These are phyloP conservation scores for Alosa sapidissima DNA, from an alignment of 2,797 vertebrate species.

Conservation along the genomic window DNA sequence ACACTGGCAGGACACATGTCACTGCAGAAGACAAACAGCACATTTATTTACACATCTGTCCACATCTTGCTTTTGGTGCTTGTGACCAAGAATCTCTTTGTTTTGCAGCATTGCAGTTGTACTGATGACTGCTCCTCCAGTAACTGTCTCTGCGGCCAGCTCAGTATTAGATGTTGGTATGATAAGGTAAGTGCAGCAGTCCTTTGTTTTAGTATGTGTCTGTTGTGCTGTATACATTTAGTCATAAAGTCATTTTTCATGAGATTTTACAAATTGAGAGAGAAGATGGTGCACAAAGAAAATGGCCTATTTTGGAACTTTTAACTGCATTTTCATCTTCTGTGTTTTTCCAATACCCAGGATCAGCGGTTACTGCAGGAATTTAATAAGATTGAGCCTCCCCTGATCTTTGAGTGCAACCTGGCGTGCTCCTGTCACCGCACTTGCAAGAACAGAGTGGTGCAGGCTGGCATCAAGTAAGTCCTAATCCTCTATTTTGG, in stretches of 20 bases:
- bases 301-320: not conserved
- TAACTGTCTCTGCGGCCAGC: slow-evolving; percentile 93
- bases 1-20: too few species aligned
- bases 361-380: slow-evolving; percentile 90
- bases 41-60: too few species aligned
- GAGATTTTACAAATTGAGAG: not conserved
- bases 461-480: slow-evolving; percentile 91
- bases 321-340: not conserved
- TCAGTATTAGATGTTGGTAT: slow-evolving; percentile 97
- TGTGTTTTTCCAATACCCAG: slow-evolving; percentile 56
- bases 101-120: slow-evolving; percentile 84
- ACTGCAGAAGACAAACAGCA: too few species aligned
- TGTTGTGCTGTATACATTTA: not conserved
- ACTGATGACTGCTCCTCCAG: slow-evolving; percentile 90
- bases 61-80: too few species aligned
- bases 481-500: slow-evolving; percentile 18
- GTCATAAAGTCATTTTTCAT: too few species aligned
- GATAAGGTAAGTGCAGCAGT: slow-evolving; percentile 79
- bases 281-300: not conserved
- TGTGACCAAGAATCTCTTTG: slow-evolving; percentile 5
- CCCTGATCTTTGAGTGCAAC: slow-evolving; percentile 93
- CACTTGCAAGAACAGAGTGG: slow-evolving; percentile 90
- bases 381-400: slow-evolving; percentile 93
- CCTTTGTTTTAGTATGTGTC: not conserved
- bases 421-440: slow-evolving; percentile 89